Evolutionary conservation across 2,888 invertebrate genomes (phyloP).

Genomic region (Desoria tigrina): DNA sequence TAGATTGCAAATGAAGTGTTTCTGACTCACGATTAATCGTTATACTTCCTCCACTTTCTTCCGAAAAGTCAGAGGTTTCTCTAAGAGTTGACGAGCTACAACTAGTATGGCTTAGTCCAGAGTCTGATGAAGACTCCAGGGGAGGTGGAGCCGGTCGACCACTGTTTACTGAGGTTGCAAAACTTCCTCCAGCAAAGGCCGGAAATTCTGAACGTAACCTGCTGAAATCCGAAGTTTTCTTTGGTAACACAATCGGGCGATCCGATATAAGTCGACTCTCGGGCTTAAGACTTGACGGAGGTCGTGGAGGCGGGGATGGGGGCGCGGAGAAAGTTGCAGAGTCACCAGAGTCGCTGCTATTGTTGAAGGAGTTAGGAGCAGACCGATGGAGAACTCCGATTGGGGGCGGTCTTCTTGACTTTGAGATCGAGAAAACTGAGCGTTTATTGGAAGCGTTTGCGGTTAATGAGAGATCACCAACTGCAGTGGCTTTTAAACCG

Average conservation of each 20-base stretch:
- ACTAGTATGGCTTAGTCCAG: conserved; percentile 36
- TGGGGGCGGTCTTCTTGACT: conserved; percentile 25
- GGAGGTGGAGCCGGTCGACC: conserved; percentile 27
- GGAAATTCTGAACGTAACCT: conserved; percentile 7
- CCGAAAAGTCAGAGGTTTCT: conserved; percentile 31
- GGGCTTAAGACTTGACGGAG: conserved; percentile 48
- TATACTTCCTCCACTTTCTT: conserved; percentile 37
- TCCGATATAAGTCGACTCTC: conserved; percentile 44
- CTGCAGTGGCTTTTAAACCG: conserved; percentile 17
- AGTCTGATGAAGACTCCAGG: conserved; percentile 39
- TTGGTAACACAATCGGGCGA: conserved; percentile 9
- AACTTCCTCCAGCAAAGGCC: conserved; percentile 6
- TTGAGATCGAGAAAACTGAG: too few relatives aligned
- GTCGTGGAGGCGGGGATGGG: conserved; percentile 52
- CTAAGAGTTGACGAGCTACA: conserved; percentile 25
- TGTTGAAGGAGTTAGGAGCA: conserved; percentile 49
- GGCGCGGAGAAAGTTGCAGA: conserved; percentile 36
- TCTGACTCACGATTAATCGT: conserved; percentile 33
- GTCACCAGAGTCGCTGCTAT: conserved; percentile 41
- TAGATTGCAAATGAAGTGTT: conserved; percentile 20
- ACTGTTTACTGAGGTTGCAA: conserved; percentile 11
- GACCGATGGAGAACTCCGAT: conserved; percentile 44
- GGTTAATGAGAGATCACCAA: not conserved
- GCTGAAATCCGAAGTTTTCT: not conserved
- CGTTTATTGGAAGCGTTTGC: not conserved